Evolutionary conservation across 2,797 vertebrate species (phyloP), one percentile per base, ranked within the genome.

Genomic region (Crypturellus tataupa): DNA sequence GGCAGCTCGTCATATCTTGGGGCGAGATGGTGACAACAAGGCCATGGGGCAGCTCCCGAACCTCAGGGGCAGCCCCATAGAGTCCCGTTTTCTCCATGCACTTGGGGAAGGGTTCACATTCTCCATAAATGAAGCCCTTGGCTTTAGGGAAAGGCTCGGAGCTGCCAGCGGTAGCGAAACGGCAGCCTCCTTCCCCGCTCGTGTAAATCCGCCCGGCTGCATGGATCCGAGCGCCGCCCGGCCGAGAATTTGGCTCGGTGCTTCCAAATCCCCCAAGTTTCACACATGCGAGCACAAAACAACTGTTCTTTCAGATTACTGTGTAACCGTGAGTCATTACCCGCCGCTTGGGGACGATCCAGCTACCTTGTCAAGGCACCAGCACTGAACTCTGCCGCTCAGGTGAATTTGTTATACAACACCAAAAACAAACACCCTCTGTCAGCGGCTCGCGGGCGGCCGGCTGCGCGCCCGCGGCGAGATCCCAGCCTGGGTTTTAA

Each of bases 1-100:
- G 70, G 68, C 3, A 4, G 33, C 33, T 86, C 64, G 80, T 84
- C 78, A 20, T 7, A 10, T 62, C 25, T 76, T 27, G 1, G 9
- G 20, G 59, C 0, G 2, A 47, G 21, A 40, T 12, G 0, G 0
- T 63, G 44, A 10, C 5, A 68, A 31, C 0, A 0, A 78, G 53
- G 16, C 44, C 12, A 2, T 1, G 3, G 56, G 80, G 82, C 23
- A 55, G 51, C 12, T 44, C 4, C 39, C 39, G 65, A 65, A 49
- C 20, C 78, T 46, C 71, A 37, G 76, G 9, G 18, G 18, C 14
- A 25, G 35, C 49, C 33, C n/a, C 21, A 20, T 20, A 18, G 87
- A 76, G 80, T 6, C 72, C 9, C 39, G 44, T 44, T 82, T 37
- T 80, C 25, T 81, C 27, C 5, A 1, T 40, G 40, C 12, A 71